Conservation (phyloP, 2,797 vertebrate species). For the Cyprinodon diabolis region DNA sequence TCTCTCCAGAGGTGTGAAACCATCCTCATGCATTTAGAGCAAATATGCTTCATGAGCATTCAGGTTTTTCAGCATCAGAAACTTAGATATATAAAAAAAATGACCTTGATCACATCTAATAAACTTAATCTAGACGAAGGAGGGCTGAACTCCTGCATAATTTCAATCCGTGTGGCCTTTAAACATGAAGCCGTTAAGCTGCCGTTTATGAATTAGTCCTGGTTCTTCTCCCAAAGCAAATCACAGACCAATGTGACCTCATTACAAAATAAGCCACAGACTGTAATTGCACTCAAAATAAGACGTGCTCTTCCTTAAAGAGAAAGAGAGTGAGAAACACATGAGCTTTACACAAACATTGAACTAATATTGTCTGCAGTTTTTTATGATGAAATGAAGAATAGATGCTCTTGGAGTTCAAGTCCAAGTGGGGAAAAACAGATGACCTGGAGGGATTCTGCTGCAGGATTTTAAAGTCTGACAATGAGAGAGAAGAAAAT, state of each 20-base stretch:
- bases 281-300: conserved; percentile 55
- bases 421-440: conserved; percentile 44
- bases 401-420: conserved; percentile 38
- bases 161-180: conserved; percentile 28
- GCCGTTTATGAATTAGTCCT: conserved; percentile 49
- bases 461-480: conserved; percentile 57
- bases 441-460: conserved; percentile 32
- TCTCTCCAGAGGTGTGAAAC: conserved; percentile 11
- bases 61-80: conserved; percentile 3
- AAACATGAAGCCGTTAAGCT: conserved; percentile 39
- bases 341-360: background rate
- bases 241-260: conserved; percentile 64
- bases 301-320: conserved; percentile 33
- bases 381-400: conserved; percentile 38
- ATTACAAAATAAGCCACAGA: conserved; percentile 61
- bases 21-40: conserved; percentile 24
- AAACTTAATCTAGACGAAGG: conserved; percentile 11
- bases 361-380: background rate
- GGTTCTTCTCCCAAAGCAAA: conserved; percentile 43
- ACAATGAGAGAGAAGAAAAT: conserved; percentile 21
- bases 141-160: background rate
- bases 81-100: conserved; percentile 10
- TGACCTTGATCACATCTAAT: conserved; percentile 46
- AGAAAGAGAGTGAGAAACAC: conserved; percentile 37
- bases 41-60: conserved; percentile 8